Evolutionary conservation across 2,113 vertebrate genomes (phyloP), one percentile per base, ranked within the genome.

Genomic region (Paramormyrops kingsleyae): DNA sequence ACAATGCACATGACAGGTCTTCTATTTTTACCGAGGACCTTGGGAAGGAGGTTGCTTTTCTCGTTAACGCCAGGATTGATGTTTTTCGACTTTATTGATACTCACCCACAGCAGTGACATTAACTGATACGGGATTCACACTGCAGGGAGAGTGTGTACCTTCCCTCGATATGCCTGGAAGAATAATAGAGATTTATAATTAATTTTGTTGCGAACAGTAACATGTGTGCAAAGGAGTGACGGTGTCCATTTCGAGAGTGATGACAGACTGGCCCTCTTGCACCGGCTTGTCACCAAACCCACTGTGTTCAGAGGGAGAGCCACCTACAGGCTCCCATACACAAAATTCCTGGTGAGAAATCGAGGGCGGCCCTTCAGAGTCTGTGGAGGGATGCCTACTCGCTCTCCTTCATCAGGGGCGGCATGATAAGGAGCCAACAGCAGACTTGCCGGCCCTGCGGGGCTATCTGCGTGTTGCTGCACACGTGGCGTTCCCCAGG

Each of bases 51-150:
- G 89, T 53, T 87, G 84, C 59, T 87, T 90, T 87, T 90, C 89
- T 90, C 85, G 50, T 90, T 90, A 90, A 90, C 59, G 24, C 31
- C 66, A 90, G 89, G 84, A 87, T 90, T 87, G 89, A 90, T 90
- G 89, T 56, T 90, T 80, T 42, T 90, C 66, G 50, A 53, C 47
- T 52, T 70, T 77, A 90, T 87, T 80, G 89, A 90, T 87, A 90
- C 47, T 90, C 62, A 10, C 49, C 66, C 89, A 46, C 83, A 70
- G 27, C 89, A 74, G 85, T 44, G 59, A 90, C 89, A 87, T 46
- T 53, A 90, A 90, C 83, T n/a, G 35, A 90, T n/a, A 74, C 17
- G 50, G 89, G 59, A 87, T 66, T 89, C 86, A 66, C 89, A 87
- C 83, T 39, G n/a, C 47, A 27, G 39, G 21, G 47, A 62, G n/a